phyloP scores from a whole-genome alignment of 2,888 invertebrate genomes.

The Drosophila meridionalis region DNA sequence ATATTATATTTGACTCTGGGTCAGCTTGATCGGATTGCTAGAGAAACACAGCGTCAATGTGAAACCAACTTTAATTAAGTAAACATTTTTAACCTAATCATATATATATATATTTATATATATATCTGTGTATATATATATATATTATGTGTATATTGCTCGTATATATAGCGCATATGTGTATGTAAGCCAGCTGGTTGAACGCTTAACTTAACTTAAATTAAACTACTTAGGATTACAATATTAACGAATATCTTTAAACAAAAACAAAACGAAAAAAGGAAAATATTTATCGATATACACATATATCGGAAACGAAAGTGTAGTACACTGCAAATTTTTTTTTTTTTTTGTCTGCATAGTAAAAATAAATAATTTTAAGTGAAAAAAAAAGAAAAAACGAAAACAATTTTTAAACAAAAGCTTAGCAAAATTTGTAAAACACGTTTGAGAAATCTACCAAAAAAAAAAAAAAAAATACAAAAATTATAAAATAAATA shows the following conservation, averaged over 20 bases:
- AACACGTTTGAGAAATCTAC: conserved; percentile 59
- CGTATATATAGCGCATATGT: conserved; percentile 57
- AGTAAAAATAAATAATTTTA: conserved; percentile 51
- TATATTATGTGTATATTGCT: conserved; percentile 50
- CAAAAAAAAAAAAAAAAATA: conserved; percentile 35
- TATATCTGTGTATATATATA: conserved; percentile 16
- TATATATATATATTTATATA: conserved; percentile 33
- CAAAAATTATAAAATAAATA: conserved; percentile 1
- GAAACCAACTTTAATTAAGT: conserved; percentile 51
- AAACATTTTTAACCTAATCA: conserved; percentile 54
- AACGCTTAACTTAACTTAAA: conserved; percentile 58
- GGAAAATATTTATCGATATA: conserved; percentile 24
- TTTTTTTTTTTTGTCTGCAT: conserved; percentile 59
- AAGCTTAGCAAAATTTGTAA: conserved; percentile 67
- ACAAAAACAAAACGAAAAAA: background rate
- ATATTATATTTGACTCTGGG: background rate
- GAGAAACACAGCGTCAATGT: conserved; percentile 56
- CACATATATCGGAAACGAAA: conserved; percentile 18
- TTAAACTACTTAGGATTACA: conserved; percentile 57
- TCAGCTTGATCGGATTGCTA: conserved; percentile 55
- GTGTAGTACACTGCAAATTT: conserved; percentile 51
- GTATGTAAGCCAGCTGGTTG: conserved; percentile 51
- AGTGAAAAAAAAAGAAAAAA: conserved; percentile 42
- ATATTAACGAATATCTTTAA: conserved; percentile 21
- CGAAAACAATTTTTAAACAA: conserved; percentile 26